Base-by-base conservation (phyloP, 2,113 vertebrate species). In the Pollimyrus isidori region DNA sequence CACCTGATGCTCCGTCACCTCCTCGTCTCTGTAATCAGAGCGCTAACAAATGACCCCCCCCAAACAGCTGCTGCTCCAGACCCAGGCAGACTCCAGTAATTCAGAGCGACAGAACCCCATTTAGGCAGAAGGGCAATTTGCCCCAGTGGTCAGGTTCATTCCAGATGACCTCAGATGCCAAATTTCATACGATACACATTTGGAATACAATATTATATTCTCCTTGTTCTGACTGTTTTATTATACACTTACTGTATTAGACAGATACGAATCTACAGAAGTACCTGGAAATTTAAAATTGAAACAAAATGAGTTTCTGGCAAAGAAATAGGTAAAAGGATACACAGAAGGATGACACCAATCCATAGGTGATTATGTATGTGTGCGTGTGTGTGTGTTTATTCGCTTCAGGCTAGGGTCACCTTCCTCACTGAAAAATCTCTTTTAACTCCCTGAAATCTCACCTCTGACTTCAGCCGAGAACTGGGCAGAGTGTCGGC, bases 391-490 rank as follows among this genome's bases (percentile, higher is more conserved):
- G 13, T 39, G 35, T 42, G 69, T 76, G 35, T 19, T 35, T 76
- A 42, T 42, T 35, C 4, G 39, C 19, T 15, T 80, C 30, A 19
- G 73, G 35, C 73, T 42, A 15, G 62, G 35, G 35, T 80, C 73
- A 80, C 73, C 73, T 80, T 80, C 73, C 73, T 11, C 76, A 23
- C 19, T 83, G 30, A 50, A 46, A 48, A 48, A 48, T 9, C 45
- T 30, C 46, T 21, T 42, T 76, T 80, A 48, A 56, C 23, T 48
- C 85, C 56, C 7, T 35, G 9, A 26, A 42, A 19, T 91, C 97
- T 96, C 93, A 99, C 98, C 98, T 99, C 97, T 97, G 92, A 98
- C 96, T 92, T 98, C 96, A 87, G 97, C 95, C 3, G 98, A 99
- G 93, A 99, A 99, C 88, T 98, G 97, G 65, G 98, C 98, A 21